These are phyloP conservation scores for Chelonoidis abingdonii DNA, from an alignment of 2,113 vertebrate genomes.

Conservation along the genomic window DNA sequence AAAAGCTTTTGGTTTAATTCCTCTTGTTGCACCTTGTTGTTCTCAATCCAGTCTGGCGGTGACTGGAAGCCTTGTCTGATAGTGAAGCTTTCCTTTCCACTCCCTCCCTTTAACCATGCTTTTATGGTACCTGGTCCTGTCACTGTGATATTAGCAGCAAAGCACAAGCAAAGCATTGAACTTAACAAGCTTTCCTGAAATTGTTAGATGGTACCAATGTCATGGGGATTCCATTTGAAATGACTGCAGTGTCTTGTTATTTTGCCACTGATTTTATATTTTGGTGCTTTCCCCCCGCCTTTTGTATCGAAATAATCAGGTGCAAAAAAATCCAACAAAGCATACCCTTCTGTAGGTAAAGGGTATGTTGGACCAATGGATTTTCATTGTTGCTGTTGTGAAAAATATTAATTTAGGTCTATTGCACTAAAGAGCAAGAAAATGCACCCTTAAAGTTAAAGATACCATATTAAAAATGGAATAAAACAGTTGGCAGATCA, in stretches of 20 bases:
- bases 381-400: neutral
- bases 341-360: neutral
- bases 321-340: neutral
- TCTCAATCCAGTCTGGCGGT: constrained; percentile 87
- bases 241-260: neutral
- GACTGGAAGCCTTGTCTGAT: constrained; percentile 90
- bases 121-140: constrained; percentile 71
- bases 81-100: constrained; percentile 86
- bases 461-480: neutral
- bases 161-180: constrained; percentile 72
- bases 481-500: neutral
- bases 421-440: neutral
- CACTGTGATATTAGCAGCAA: constrained; percentile 60
- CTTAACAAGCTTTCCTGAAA: constrained; percentile 58
- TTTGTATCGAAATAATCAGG: neutral
- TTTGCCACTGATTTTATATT: neutral
- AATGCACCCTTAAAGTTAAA: neutral
- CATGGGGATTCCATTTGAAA: neutral
- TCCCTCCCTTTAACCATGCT: constrained; percentile 76
- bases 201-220: constrained; percentile 11
- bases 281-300: neutral
- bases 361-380: fast-evolving
- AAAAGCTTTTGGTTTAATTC: constrained; percentile 81
- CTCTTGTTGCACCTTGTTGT: constrained; percentile 96
- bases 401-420: fast-evolving